Evolutionary conservation across 2,888 invertebrate genomes (phyloP).

Genomic region (Perithous albicinctus): DNA sequence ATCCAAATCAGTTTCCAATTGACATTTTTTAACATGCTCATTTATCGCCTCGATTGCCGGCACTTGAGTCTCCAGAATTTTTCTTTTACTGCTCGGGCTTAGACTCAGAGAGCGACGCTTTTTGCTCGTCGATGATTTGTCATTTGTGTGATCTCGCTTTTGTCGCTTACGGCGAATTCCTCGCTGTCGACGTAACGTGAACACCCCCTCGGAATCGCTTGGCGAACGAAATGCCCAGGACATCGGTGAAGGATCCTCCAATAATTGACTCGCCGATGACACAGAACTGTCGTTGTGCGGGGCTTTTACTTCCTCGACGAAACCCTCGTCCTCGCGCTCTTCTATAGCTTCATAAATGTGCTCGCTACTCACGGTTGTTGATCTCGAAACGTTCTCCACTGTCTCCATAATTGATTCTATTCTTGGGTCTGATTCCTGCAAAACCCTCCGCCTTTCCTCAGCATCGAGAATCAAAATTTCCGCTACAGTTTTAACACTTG

Average conservation of each 20-base stretch:
- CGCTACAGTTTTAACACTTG: slow-evolving; percentile 77
- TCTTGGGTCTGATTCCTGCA: slow-evolving; percentile 65
- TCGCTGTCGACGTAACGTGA: slow-evolving; percentile 81
- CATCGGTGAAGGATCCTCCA: slow-evolving; percentile 82
- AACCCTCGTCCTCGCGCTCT: slow-evolving; percentile 67
- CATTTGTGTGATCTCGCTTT: slow-evolving; percentile 62
- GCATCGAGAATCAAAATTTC: slow-evolving; percentile 79
- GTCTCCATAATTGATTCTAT: slow-evolving; percentile 23
- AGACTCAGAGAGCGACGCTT: slow-evolving; percentile 76
- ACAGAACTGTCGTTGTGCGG: slow-evolving; percentile 82
- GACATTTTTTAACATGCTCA: slow-evolving; percentile 79
- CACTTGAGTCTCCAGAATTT: slow-evolving; percentile 61
- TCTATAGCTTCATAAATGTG: slow-evolving; percentile 75
- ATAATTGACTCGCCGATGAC: slow-evolving; percentile 82
- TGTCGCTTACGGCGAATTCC: slow-evolving; percentile 82
- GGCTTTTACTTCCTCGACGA: slow-evolving; percentile 68
- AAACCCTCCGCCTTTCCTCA: slow-evolving; percentile 77
- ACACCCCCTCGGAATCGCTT: slow-evolving; percentile 80
- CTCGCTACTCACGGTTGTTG: slow-evolving; percentile 60
- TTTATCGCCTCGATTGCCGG: slow-evolving; percentile 79
- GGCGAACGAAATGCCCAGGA: slow-evolving; percentile 82
- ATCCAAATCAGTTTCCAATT: slow-evolving; percentile 81
- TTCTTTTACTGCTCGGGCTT: slow-evolving; percentile 71
- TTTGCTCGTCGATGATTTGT: slow-evolving; percentile 73
- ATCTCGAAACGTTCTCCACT: slow-evolving; percentile 33